Base-by-base conservation (phyloP, 2,888 invertebrate genomes). In the Leucophenga montana region DNA sequence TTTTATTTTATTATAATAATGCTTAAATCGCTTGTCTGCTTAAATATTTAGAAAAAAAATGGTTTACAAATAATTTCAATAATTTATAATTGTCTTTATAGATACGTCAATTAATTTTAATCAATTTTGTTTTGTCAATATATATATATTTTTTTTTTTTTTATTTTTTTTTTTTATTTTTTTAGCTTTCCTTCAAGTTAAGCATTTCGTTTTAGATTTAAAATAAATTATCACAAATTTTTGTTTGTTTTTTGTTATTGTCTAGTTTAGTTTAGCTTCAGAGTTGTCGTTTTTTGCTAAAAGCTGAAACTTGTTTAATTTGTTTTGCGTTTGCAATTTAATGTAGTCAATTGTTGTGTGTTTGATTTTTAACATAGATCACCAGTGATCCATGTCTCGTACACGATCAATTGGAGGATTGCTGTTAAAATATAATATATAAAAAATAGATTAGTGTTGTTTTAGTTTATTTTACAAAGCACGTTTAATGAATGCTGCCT, bases 301-400 rank as follows among this genome's bases (percentile, higher is more conserved):
- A 39, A 39, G n/a, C 39, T 39, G 11, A 39, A 39, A 39, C n/a
- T 22, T 56, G 11, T 39, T 39, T 8, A 18, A 33, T 16, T 20
- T 48, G 22, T 64, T 39, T 14, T 18, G 16, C 5, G 50, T 50
- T 18, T 50, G 50, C 50, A 16, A 5, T 22, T n/a, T 46, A 46
- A 14, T 64, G n/a, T n/a, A n/a, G n/a, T n/a, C n/a, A n/a, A n/a
- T n/a, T n/a, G n/a, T n/a, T n/a, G n/a, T n/a, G n/a, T 39, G 33
- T 39, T 16, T 27, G 56, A 44, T 39, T 16, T 13, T 66, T 39
- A 8, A 54, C 16, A 20, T 33, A 54, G 33, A 67, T 86, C 83
- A 88, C 88, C 88, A 88, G 75, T 88, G 88, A 76, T 87, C 87
- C 79, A 88, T 80, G 73, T 88, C 88, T 68, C 88, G 82, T 31